These are phyloP conservation scores for Zosterops hypoxanthus DNA, from an alignment of 2,113 vertebrate genomes.

Conservation along the genomic window DNA sequence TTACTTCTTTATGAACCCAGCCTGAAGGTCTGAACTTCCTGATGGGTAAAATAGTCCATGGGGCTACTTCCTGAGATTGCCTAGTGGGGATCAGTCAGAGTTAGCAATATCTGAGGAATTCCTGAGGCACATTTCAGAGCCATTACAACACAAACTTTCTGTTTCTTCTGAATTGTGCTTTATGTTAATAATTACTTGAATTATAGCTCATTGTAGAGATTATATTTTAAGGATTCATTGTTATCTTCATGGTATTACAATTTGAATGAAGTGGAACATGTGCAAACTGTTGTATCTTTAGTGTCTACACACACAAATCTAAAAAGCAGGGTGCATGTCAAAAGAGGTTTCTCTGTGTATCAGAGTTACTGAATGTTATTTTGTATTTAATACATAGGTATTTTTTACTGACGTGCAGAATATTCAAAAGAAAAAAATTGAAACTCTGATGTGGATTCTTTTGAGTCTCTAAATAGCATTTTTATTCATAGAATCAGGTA, in stretches of 20 bases:
- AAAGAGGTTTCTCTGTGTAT: background rate
- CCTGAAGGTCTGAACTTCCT: constrained; percentile 88
- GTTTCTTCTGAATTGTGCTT: background rate
- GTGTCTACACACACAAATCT: background rate
- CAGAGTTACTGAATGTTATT: background rate
- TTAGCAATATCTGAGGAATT: constrained; percentile 78
- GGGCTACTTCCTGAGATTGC: constrained; percentile 86
- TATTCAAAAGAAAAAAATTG: background rate
- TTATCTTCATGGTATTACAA: background rate
- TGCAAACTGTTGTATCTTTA: background rate
- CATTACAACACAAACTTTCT: background rate
- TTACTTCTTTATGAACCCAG: constrained; percentile 89
- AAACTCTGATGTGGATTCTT: background rate
- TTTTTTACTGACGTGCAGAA: background rate
- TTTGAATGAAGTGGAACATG: background rate
- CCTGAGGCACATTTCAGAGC: constrained; percentile 62
- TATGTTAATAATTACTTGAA: background rate
- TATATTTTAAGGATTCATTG: background rate
- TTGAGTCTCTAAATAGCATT: background rate
- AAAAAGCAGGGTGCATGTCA: background rate
- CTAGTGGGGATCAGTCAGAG: constrained; percentile 74
- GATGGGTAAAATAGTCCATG: constrained; percentile 78
- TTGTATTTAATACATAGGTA: background rate
- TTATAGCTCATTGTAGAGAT: background rate
- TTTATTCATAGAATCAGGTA: background rate